These are phyloP conservation scores for Acrobasis suavella DNA, from an alignment of 2,888 invertebrate genomes.

Conservation along the genomic window DNA sequence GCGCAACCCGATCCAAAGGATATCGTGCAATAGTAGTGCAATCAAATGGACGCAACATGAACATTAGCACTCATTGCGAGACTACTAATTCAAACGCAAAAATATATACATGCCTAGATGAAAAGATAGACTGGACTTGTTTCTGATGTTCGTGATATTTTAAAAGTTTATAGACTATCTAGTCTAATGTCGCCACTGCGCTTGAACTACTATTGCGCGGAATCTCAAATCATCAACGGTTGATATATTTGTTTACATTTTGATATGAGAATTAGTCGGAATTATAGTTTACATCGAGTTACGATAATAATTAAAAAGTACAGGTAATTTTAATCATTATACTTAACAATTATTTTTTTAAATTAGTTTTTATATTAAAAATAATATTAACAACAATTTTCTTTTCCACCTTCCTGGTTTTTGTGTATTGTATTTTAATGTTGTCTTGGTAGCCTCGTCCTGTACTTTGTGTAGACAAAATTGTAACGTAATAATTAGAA, in stretches of 20 bases:
- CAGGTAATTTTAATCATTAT: slow-evolving; percentile 71
- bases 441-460: slow-evolving; percentile 11
- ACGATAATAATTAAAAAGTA: slow-evolving; percentile 76
- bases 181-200: too few species aligned
- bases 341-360: slow-evolving; percentile 71
- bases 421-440: slow-evolving; percentile 41
- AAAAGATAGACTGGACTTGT: too few species aligned
- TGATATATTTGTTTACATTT: slow-evolving; percentile 68
- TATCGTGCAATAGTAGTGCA: too few species aligned
- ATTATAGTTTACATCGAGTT: slow-evolving; percentile 73
- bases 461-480: too few species aligned
- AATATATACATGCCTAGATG: too few species aligned
- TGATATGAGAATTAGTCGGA: slow-evolving; percentile 66
- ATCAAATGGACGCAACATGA: too few species aligned
- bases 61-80: too few species aligned
- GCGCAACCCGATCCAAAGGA: slow-evolving; percentile 22
- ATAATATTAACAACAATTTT: slow-evolving; percentile 64
- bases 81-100: too few species aligned
- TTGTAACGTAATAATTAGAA: too few species aligned
- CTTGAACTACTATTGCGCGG: too few species aligned
- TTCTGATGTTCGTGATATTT: too few species aligned
- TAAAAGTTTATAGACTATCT: too few species aligned
- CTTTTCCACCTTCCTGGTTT: slow-evolving; percentile 49
- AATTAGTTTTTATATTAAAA: slow-evolving; percentile 61
- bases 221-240: slow-evolving; percentile 40